These are phyloP conservation scores for Ailurus styani DNA, from an alignment of 2,113 vertebrate genomes.

Conservation along the genomic window DNA sequence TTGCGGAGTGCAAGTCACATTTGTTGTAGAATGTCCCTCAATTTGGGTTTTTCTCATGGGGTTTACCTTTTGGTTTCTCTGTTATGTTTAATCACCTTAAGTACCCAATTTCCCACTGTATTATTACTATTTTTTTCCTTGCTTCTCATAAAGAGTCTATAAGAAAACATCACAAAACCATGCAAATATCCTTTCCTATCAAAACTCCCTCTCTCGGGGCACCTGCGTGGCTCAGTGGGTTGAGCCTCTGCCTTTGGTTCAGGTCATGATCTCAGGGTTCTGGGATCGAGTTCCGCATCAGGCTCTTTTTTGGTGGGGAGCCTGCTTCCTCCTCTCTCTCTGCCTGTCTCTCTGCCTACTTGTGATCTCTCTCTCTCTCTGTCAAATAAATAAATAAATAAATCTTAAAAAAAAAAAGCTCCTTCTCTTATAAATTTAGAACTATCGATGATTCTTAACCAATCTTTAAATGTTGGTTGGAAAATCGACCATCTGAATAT, in stretches of 20 bases:
- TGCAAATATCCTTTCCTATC: not conserved
- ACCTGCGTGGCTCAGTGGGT: too few species aligned
- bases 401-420: too few species aligned
- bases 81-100: not conserved
- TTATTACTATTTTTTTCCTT: not conserved
- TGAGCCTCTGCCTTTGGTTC: too few species aligned
- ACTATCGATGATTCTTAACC: not conserved
- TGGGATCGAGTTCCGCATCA: too few species aligned
- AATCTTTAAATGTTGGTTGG: not conserved
- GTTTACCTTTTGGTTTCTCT: not conserved
- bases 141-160: not conserved
- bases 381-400: too few species aligned
- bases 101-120: not conserved
- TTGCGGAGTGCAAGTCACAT: not conserved
- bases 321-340: too few species aligned
- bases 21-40: not conserved
- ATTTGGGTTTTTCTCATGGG: not conserved
- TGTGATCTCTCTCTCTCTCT: too few species aligned
- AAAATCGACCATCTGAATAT: not conserved
- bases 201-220: not conserved
- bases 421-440: not conserved
- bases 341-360: too few species aligned
- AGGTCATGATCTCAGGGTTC: too few species aligned
- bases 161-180: not conserved
- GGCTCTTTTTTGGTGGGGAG: too few species aligned